A percentile compares a stretch with the other conserved stretches of the same genome.
Evolutionary conservation across 2,113 vertebrate species (phyloP).

Genomic region (Falco punctatus): DNA sequence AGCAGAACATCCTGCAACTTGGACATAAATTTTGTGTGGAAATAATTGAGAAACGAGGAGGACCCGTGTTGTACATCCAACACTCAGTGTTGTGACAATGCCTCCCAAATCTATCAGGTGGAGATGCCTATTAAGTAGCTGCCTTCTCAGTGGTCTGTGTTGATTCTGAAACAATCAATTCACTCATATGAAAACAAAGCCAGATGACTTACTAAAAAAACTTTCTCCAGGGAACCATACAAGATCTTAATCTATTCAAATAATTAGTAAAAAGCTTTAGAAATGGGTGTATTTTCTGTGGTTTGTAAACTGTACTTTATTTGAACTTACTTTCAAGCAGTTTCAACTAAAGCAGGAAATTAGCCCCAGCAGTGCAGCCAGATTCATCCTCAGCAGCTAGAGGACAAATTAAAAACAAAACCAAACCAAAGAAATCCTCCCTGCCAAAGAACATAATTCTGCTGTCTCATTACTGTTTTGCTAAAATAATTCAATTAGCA

Average conservation of each 20-base stretch:
- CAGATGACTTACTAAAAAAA: neutral
- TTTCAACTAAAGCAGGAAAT: slow-evolving; percentile 65
- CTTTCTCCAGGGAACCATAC: neutral
- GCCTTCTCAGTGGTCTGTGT: neutral
- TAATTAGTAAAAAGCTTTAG: neutral
- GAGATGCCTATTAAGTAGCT: neutral
- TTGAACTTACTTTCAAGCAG: slow-evolving; percentile 59
- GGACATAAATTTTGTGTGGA: neutral
- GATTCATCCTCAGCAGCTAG: slow-evolving; percentile 51
- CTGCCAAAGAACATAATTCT: slow-evolving; percentile 74
- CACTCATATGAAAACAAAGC: neutral
- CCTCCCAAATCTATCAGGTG: neutral
- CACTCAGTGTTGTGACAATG: neutral
- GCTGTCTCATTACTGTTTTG: slow-evolving; percentile 71
- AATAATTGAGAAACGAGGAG: neutral
- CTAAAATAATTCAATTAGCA: slow-evolving; percentile 76
- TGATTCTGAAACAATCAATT: neutral
- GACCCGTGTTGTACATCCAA: neutral
- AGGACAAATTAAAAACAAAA: slow-evolving; percentile 46
- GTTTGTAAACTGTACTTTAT: neutral
- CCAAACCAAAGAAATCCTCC: neutral
- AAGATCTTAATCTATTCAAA: neutral
- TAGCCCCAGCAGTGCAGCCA: slow-evolving; percentile 34
- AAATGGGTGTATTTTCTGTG: neutral
- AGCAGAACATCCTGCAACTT: neutral